A percentile compares a stretch with the other conserved stretches of the same genome.
Evolutionary conservation across 2,797 vertebrate species (phyloP).

Genomic region (Liasis olivaceus): DNA sequence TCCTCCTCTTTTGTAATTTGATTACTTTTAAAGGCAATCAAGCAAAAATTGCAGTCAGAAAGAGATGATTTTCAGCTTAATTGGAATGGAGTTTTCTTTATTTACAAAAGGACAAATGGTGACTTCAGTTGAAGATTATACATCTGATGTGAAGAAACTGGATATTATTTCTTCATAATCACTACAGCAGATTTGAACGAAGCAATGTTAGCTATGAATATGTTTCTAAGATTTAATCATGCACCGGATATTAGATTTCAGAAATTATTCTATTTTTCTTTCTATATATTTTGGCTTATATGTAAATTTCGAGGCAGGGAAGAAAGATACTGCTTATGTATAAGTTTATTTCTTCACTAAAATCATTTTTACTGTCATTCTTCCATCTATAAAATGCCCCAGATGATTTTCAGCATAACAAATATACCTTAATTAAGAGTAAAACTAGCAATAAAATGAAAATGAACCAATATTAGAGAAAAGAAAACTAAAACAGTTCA

Average conservation of each 20-base stretch:
- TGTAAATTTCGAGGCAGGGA: not conserved
- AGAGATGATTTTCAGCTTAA: constrained; percentile 57
- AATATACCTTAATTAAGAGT: not conserved
- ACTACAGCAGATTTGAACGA: constrained; percentile 34
- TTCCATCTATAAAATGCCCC: not conserved
- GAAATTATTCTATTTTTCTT: not conserved
- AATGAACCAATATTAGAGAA: not conserved
- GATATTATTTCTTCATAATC: constrained; percentile 42
- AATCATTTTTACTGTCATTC: not conserved
- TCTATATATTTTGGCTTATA: not conserved
- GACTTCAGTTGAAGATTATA: constrained; percentile 44
- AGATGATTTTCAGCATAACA: not conserved
- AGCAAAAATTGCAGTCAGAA: constrained; percentile 56
- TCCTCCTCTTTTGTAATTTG: constrained; percentile 46
- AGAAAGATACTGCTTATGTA: not conserved
- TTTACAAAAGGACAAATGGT: constrained; percentile 44
- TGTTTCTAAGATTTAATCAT: constrained; percentile 34
- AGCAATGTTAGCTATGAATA: constrained; percentile 27
- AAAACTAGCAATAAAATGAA: not conserved
- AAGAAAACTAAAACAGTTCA: not conserved
- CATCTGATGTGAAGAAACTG: constrained; percentile 34
- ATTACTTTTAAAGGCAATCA: constrained; percentile 62
- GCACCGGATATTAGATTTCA: constrained; percentile 21
- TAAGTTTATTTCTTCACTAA: not conserved
- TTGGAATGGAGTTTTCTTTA: constrained; percentile 32